Conservation (phyloP, 2,888 invertebrate genomes). For the Dolichopus griseipennis region DNA sequence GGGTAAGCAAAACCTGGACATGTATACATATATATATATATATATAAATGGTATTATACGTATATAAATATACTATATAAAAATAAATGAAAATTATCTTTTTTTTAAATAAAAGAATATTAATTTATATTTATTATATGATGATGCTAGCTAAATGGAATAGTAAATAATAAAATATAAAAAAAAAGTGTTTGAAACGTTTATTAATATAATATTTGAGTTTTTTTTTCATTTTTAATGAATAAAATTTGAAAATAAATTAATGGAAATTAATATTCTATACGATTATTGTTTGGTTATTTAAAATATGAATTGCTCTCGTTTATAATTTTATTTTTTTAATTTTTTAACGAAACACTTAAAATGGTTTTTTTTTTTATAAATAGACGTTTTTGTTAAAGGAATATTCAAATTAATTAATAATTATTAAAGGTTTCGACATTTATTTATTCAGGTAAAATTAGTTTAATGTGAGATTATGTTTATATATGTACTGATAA, state of each 20-base stretch:
- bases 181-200: not conserved
- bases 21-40: not conserved
- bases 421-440: too few species aligned
- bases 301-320: too few species aligned
- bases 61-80: not conserved
- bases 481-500: too few species aligned
- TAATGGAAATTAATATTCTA: slow-evolving; percentile 6
- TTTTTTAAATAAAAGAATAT: not conserved
- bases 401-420: too few species aligned
- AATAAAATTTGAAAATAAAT: not conserved
- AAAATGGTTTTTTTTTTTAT: too few species aligned
- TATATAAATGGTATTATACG: not conserved
- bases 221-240: not conserved
- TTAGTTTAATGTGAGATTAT: too few species aligned
- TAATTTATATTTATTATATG: not conserved
- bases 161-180: slow-evolving; percentile 1
- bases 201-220: too few species aligned
- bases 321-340: too few species aligned
- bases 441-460: too few species aligned
- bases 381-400: too few species aligned
- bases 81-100: not conserved
- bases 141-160: slow-evolving; percentile 2
- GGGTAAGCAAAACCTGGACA: too few species aligned
- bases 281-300: not conserved
- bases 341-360: too few species aligned